Conservation (phyloP, 2,113 vertebrate species). For the Galemys pyrenaicus region DNA sequence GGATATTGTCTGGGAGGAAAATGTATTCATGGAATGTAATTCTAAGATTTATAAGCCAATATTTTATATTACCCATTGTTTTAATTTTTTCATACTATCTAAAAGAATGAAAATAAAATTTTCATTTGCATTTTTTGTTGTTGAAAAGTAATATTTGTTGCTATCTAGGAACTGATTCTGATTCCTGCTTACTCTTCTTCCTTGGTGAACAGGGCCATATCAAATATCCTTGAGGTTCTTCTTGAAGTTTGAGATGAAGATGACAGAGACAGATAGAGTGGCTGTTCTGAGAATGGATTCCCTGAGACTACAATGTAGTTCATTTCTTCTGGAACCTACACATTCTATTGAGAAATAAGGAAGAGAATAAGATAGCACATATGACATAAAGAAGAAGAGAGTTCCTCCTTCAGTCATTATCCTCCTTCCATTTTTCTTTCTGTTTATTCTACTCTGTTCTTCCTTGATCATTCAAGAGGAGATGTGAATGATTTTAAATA, state of each 20-base stretch:
- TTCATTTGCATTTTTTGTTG: not conserved
- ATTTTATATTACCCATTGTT: not conserved
- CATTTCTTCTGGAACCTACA: not conserved
- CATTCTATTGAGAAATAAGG: not conserved
- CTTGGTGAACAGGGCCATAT: not conserved
- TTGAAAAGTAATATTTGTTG: not conserved
- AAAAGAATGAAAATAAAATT: constrained; percentile 4
- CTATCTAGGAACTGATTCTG: not conserved
- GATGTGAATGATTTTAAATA: not conserved
- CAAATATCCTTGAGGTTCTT: not conserved
- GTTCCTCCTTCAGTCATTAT: not conserved
- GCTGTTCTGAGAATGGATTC: not conserved
- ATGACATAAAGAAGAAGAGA: not conserved
- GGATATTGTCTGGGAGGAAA: constrained; percentile 2
- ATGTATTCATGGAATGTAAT: not conserved
- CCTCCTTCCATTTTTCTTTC: not conserved
- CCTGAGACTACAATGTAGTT: not conserved
- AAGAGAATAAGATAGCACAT: not conserved
- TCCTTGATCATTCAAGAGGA: not conserved
- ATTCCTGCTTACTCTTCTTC: not conserved
- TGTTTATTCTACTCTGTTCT: not conserved
- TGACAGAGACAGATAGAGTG: not conserved
- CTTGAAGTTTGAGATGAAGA: not conserved
- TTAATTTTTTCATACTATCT: not conserved
- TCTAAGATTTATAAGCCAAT: not conserved